A percentile compares a stretch with the other conserved stretches of the same genome.
phyloP scores from a whole-genome alignment of 2,888 invertebrate species.

The Lathronympha strigana region DNA sequence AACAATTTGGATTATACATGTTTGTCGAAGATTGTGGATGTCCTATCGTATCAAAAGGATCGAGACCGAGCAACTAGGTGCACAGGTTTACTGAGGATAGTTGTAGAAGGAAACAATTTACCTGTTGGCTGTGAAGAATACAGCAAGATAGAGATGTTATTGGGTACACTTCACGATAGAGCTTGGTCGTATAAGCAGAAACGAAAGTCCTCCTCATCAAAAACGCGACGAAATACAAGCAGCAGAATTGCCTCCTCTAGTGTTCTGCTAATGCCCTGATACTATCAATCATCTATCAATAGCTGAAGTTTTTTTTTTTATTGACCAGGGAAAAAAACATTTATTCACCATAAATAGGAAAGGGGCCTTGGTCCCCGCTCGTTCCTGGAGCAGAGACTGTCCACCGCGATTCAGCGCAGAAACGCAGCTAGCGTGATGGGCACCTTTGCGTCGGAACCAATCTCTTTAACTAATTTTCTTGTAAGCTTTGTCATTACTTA shows the following conservation, averaged over 20 bases:
- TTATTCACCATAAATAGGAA: too few species aligned
- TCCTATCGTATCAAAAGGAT: slow-evolving; percentile 56
- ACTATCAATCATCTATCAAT: too few species aligned
- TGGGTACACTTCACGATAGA: slow-evolving; percentile 43
- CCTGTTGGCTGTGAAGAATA: slow-evolving; percentile 53
- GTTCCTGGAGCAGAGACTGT: too few species aligned
- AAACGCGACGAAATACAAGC: background rate
- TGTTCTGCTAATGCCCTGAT: background rate
- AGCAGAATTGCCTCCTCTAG: background rate
- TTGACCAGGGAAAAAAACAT: too few species aligned
- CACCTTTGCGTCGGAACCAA: too few species aligned
- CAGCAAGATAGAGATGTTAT: slow-evolving; percentile 48
- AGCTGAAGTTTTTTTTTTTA: background rate
- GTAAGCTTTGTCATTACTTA: too few species aligned
- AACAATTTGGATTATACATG: slow-evolving; percentile 55
- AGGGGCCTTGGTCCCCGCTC: too few species aligned
- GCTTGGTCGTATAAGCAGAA: background rate
- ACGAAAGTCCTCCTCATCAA: background rate
- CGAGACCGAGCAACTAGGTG: slow-evolving; percentile 28
- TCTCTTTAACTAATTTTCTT: too few species aligned
- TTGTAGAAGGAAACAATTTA: slow-evolving; percentile 59
- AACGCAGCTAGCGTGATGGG: too few species aligned
- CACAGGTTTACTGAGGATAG: slow-evolving; percentile 57
- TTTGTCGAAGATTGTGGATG: slow-evolving; percentile 51
- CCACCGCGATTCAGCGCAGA: too few species aligned